Conservation (phyloP, 2,888 invertebrate genomes). For the Pterobdella sp. region DNA sequence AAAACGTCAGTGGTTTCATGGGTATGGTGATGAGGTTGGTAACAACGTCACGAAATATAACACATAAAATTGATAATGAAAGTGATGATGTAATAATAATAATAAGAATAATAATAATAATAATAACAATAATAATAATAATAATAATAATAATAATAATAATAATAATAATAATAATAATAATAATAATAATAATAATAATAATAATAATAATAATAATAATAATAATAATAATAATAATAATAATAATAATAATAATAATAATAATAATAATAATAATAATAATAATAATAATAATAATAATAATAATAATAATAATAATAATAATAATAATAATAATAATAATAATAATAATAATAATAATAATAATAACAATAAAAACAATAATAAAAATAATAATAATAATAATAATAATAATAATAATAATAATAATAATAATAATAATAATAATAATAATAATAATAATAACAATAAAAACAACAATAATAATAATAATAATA, state of each 20-base stretch:
- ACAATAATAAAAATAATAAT: conserved; percentile 5
- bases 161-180: background rate
- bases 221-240: background rate
- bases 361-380: conserved; percentile 10
- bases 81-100: background rate
- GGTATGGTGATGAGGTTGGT: no score
- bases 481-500: background rate
- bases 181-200: background rate
- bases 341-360: background rate
- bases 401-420: conserved; percentile 12
- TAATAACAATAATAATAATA: background rate
- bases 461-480: background rate
- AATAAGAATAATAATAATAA: background rate
- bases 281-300: background rate
- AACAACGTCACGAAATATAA: no score
- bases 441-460: background rate
- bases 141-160: background rate
- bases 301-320: background rate
- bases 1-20: no score
- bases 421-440: conserved; percentile 7
- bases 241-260: background rate
- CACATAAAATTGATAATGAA: no score
- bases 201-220: background rate
- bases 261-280: background rate
- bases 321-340: background rate